These are phyloP conservation scores for Trissolcus japonicus DNA, from an alignment of 2,888 invertebrate species.

Conservation along the genomic window DNA sequence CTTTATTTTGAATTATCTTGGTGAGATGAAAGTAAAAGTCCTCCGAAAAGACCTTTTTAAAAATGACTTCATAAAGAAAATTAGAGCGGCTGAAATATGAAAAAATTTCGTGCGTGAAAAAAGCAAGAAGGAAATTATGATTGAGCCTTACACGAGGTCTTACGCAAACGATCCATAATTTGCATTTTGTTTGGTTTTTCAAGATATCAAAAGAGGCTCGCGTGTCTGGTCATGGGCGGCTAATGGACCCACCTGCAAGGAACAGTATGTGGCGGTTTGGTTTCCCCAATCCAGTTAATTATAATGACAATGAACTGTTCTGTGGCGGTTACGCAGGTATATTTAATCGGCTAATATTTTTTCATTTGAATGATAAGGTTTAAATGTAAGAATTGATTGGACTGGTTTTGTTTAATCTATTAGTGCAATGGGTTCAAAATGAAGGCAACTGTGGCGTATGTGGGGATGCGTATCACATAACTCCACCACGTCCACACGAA, in stretches of 20 bases:
- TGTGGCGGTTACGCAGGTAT: conserved; percentile 92
- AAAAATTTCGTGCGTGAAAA: too few relatives aligned
- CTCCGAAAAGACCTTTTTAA: too few relatives aligned
- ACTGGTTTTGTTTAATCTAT: not conserved
- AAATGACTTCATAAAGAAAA: too few relatives aligned
- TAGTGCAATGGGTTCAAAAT: conserved; percentile 92
- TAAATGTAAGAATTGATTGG: not conserved
- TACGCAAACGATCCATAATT: conserved; percentile 6
- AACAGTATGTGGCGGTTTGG: conserved; percentile 97
- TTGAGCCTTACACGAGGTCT: conserved; percentile 12
- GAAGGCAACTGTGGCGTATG: conserved; percentile 92
- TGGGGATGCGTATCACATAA: conserved; percentile 88
- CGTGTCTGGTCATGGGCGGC: conserved; percentile 87
- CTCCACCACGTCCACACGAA: conserved; percentile 89
- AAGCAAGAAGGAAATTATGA: not conserved
- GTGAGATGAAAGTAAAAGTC: too few relatives aligned
- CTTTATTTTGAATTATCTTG: too few relatives aligned
- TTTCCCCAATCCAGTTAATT: conserved; percentile 95
- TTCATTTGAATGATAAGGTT: not conserved
- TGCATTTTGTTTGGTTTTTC: conserved; percentile 8
- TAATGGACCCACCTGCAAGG: conserved; percentile 94
- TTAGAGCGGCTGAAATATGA: too few relatives aligned
- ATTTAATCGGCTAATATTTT: conserved; percentile 36
- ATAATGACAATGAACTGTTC: conserved; percentile 95
- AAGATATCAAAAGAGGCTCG: conserved; percentile 51